These are phyloP conservation scores for Torymus aiolomorphi DNA, from an alignment of 2,888 invertebrate genomes.

Conservation along the genomic window DNA sequence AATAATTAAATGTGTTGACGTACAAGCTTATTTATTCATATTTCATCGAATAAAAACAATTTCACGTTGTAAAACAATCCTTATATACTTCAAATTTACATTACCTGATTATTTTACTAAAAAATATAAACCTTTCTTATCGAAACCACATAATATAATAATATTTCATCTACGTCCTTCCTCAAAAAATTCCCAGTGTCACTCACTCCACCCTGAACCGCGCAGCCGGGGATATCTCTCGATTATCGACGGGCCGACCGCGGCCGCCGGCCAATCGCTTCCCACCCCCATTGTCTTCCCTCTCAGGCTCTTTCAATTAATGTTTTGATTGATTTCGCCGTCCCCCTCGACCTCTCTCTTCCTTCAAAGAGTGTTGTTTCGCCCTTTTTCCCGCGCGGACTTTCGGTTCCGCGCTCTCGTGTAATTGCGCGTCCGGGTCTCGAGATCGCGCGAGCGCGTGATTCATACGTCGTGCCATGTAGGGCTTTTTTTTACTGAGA, in stretches of 20 bases:
- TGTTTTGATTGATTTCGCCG: slow-evolving; percentile 75
- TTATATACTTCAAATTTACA: too few species aligned
- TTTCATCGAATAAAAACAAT: too few species aligned
- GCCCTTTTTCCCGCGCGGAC: not conserved
- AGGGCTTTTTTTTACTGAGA: too few species aligned
- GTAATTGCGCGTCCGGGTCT: slow-evolving; percentile 30
- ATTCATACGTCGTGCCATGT: not conserved
- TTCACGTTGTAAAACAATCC: too few species aligned
- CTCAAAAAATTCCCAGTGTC: too few species aligned
- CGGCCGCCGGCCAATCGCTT: not conserved
- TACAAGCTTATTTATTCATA: too few species aligned
- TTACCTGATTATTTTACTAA: too few species aligned
- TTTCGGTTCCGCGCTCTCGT: slow-evolving; percentile 3
- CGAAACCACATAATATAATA: too few species aligned
- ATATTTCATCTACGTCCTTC: too few species aligned
- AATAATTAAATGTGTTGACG: too few species aligned
- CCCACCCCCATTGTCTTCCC: slow-evolving; percentile 71
- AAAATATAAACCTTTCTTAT: too few species aligned
- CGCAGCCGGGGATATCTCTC: slow-evolving; percentile 20
- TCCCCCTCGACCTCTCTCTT: not conserved
- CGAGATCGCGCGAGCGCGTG: slow-evolving; percentile 7
- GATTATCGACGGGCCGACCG: slow-evolving; percentile 32
- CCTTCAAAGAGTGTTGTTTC: slow-evolving; percentile 31
- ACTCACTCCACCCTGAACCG: too few species aligned
- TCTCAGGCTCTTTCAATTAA: slow-evolving; percentile 74